Evolutionary conservation across 1,140 invertebrate species (phyloP).

Genomic region (Dinoponera quadriceps): DNA sequence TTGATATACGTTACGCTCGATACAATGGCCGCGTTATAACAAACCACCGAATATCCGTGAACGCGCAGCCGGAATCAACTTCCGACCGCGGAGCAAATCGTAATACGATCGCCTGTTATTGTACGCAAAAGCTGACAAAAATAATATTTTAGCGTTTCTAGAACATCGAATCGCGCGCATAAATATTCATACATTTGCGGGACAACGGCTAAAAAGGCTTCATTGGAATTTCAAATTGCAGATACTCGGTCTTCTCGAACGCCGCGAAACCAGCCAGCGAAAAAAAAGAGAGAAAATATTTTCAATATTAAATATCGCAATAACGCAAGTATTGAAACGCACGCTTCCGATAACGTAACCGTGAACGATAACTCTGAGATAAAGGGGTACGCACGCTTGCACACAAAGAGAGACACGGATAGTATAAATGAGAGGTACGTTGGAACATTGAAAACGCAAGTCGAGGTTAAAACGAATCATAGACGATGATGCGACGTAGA

Average conservation of each 20-base stretch:
- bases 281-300: neutral
- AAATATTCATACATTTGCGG: slow-evolving; percentile 46
- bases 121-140: slow-evolving; percentile 29
- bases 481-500: too few relatives aligned
- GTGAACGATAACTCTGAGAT: neutral
- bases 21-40: slow-evolving; percentile 49
- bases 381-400: neutral
- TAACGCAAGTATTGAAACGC: slow-evolving; percentile 10
- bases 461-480: too few relatives aligned
- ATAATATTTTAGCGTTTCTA: slow-evolving; percentile 44
- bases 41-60: slow-evolving; percentile 52
- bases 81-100: slow-evolving; percentile 43
- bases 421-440: neutral
- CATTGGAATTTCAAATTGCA: slow-evolving; percentile 50
- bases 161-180: slow-evolving; percentile 10
- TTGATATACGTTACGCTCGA: slow-evolving; percentile 35
- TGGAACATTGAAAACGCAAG: neutral
- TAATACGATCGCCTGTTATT: slow-evolving; percentile 49
- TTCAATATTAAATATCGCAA: slow-evolving; percentile 29
- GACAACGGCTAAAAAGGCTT: slow-evolving; percentile 44
- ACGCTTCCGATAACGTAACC: neutral
- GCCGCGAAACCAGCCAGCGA: neutral
- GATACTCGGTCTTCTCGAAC: slow-evolving; percentile 8
- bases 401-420: neutral
- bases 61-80: slow-evolving; percentile 43